Percentiles rank a stretch among this genome's conserved stretches.
Evolutionary conservation across 1,140 invertebrate genomes (phyloP).

Genomic region (Diachasma alloeum): DNA sequence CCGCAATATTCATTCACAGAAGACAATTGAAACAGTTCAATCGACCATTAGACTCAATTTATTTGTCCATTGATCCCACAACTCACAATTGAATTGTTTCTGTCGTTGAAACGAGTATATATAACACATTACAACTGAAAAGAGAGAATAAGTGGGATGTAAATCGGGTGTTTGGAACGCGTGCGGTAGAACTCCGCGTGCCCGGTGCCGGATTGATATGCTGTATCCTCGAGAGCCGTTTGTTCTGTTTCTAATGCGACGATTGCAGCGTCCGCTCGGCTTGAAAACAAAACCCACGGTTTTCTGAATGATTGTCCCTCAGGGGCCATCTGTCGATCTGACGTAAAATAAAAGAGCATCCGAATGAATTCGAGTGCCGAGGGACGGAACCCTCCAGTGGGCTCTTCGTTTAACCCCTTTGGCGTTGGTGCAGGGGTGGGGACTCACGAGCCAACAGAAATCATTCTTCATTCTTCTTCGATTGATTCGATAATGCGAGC

Average conservation of each 20-base stretch:
- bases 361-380: conserved; percentile 37
- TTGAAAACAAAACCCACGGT: conserved; percentile 62
- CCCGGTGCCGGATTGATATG: background rate
- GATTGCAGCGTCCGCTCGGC: conserved; percentile 54
- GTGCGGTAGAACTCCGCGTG: conserved; percentile 36
- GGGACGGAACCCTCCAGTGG: conserved; percentile 61
- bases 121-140: background rate
- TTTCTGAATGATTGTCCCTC: conserved; percentile 12
- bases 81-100: conserved; percentile 21
- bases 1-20: background rate
- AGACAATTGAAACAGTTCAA: conserved; percentile 20
- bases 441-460: background rate
- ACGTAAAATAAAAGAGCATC: conserved; percentile 54
- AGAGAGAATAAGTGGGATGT: background rate
- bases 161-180: conserved; percentile 56
- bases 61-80: background rate
- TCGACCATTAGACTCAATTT: conserved; percentile 9
- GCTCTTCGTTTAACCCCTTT: conserved; percentile 61
- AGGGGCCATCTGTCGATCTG: conserved; percentile 56
- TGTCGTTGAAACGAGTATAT: background rate
- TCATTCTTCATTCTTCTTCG: conserved; percentile 11
- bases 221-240: conserved; percentile 41
- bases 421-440: conserved; percentile 4
- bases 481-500: background rate
- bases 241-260: conserved; percentile 61